These are phyloP conservation scores for Danio albolineatus DNA, from an alignment of 2,797 vertebrate species.

Conservation along the genomic window DNA sequence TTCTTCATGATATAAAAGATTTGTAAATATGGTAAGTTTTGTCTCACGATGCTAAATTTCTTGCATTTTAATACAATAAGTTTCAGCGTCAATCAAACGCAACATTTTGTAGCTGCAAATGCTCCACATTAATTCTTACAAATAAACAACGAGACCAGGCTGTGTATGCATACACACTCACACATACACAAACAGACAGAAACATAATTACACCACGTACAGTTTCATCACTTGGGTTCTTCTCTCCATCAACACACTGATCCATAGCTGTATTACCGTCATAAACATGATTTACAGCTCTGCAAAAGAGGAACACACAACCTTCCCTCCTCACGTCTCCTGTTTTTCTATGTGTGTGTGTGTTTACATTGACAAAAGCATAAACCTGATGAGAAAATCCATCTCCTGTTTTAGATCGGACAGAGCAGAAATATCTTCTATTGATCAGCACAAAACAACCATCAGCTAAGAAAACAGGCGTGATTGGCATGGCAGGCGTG, in stretches of 20 bases:
- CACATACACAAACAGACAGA: conserved; percentile 30
- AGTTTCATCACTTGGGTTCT: conserved; percentile 60
- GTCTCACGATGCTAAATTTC: too few species aligned
- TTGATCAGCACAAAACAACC: conserved; percentile 46
- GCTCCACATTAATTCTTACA: background rate
- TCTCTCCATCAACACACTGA: conserved; percentile 54
- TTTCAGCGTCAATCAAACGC: too few species aligned
- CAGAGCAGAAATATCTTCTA: conserved; percentile 45
- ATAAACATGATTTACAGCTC: conserved; percentile 61
- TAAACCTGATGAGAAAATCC: conserved; percentile 56
- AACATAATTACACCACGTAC: conserved; percentile 60
- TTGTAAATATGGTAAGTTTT: too few species aligned
- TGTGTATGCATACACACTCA: background rate
- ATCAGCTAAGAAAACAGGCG: conserved; percentile 46
- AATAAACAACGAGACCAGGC: background rate
- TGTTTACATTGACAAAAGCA: conserved; percentile 43
- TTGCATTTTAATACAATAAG: too few species aligned
- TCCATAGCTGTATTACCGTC: conserved; percentile 56
- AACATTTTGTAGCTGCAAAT: too few species aligned
- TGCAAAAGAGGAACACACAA: conserved; percentile 51
- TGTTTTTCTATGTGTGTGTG: conserved; percentile 18
- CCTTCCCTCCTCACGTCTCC: conserved; percentile 37
- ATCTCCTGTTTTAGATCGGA: conserved; percentile 49
- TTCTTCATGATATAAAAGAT: too few species aligned
- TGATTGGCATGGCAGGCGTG: conserved; percentile 37